Conservation (phyloP, 64 coral and sea anemone species). For the Orbicella faveolata region DNA sequence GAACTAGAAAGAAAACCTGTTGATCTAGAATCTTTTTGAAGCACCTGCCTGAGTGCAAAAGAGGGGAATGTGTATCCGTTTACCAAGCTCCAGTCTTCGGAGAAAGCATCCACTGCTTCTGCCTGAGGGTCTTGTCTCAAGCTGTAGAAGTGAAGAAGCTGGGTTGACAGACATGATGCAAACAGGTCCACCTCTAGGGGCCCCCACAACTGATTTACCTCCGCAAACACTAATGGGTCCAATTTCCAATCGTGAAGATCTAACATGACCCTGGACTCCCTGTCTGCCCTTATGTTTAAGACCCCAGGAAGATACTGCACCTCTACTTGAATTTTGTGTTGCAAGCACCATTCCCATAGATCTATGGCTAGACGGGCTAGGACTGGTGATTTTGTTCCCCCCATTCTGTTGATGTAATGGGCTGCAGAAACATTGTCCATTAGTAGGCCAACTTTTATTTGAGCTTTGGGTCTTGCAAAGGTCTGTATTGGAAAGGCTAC, state of each 20-base stretch:
- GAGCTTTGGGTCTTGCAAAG: constrained; percentile 48
- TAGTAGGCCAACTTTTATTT: constrained; percentile 32
- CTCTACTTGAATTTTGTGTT: constrained; percentile 18
- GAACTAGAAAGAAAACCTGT: neutral
- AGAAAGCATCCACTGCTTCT: constrained; percentile 45
- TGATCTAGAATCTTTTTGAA: too few relatives aligned
- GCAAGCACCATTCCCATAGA: constrained; percentile 47
- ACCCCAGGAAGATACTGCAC: constrained; percentile 31
- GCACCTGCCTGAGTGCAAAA: too few relatives aligned
- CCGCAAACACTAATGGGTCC: constrained; percentile 27
- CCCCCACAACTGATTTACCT: constrained; percentile 45
- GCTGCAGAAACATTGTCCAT: constrained; percentile 56
- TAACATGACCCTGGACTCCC: constrained; percentile 21
- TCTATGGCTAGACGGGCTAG: constrained; percentile 27
- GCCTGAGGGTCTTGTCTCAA: constrained; percentile 50
- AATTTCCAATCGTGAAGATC: constrained; percentile 55
- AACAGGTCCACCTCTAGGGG: constrained; percentile 44
- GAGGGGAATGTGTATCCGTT: too few relatives aligned
- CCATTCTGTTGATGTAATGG: constrained; percentile 30
- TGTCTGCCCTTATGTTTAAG: constrained; percentile 31
- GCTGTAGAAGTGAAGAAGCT: constrained; percentile 39
- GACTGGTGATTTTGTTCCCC: constrained; percentile 25
- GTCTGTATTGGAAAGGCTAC: constrained; percentile 59
- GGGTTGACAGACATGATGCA: constrained; percentile 43
- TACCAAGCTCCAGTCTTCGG: constrained; percentile 47